Evolutionary conservation across 23 tunicate genomes (phyloP), one percentile per base, ranked within the genome.

Genomic region (Halocynthia roretzi): DNA sequence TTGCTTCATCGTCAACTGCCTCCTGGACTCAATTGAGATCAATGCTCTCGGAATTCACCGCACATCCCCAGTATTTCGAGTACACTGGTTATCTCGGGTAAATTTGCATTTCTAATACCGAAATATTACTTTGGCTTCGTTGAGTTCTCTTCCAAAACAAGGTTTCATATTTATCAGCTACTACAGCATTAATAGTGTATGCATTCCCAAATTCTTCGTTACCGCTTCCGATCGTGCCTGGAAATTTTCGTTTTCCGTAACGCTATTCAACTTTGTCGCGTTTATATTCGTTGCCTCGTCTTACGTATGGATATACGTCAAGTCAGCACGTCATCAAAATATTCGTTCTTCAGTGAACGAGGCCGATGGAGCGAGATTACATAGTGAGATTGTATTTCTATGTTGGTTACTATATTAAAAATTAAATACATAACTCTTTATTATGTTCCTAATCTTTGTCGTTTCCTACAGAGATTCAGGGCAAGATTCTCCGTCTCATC

Each of bases 191-290:
- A 51, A 77, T 76, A 87, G 93, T 62, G 93, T 87, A 40, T 87
- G 93, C 77, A 87, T 87, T 72, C 93, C 93, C 52, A 77, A 83
- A 65, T 50, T 87, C 15, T 87, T 80, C 64, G 93, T 82, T 7
- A 60, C 83, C 6, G 20, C 52, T 6, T 54, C 58, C 7, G 86
- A 87, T 68, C 61, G 52, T n/a, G 75, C 86, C 4, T 87, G 93
- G 93, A 76, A 68, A 49, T 87, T 82, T 62, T 77, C 93, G 52
- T 67, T 87, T 23, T 23, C 51, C 17, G 77, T 87, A 61, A 71
- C 82, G 9, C 72, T 66, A 7, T 82, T 82, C 80, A 87, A 87
- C 71, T 87, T 87, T 61, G 63, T 81, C 10, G 85, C 93, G 6
- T 87, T 87, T 54, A 20, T 77, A 6, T 87, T 82, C 76, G 93